These are phyloP conservation scores for Andrena bicolor DNA, from an alignment of 2,888 invertebrate genomes.

Conservation along the genomic window DNA sequence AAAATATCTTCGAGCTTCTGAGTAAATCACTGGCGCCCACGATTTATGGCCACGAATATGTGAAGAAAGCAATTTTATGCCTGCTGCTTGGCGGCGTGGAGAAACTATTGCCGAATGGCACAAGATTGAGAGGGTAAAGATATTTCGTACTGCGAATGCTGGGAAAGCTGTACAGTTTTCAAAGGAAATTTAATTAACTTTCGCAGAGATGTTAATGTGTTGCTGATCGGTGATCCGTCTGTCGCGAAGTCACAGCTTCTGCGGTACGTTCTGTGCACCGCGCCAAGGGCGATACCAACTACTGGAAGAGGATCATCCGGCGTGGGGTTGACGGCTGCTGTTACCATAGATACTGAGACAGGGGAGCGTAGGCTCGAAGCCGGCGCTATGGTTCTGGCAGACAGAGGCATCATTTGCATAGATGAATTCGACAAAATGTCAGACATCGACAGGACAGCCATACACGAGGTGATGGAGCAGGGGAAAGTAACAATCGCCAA, in stretches of 20 bases:
- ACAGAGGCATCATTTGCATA: conserved; percentile 98
- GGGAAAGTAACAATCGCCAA: conserved; percentile 99
- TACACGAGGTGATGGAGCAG: conserved; percentile 99
- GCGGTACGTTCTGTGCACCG: conserved; percentile 97
- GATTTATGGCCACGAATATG: conserved; percentile 98
- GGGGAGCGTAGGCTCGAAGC: conserved; percentile 96
- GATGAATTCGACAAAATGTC: conserved; percentile 99
- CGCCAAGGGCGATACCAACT: conserved; percentile 98
- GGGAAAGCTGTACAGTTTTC: not conserved
- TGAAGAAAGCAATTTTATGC: conserved; percentile 98
- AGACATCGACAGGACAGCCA: conserved; percentile 99
- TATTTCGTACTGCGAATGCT: not conserved
- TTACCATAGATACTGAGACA: conserved; percentile 97
- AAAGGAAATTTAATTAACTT: too few species aligned
- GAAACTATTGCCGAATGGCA: conserved; percentile 96
- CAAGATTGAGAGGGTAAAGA: conserved; percentile 92
- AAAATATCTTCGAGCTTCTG: conserved; percentile 95
- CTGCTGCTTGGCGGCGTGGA: conserved; percentile 97
- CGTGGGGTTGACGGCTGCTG: conserved; percentile 99
- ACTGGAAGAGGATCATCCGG: conserved; percentile 99
- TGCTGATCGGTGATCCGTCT: conserved; percentile 99
- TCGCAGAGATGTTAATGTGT: conserved; percentile 92
- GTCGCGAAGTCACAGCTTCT: conserved; percentile 99
- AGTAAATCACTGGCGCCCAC: conserved; percentile 98
- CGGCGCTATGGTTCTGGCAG: conserved; percentile 99